A percentile compares a stretch with the other conserved stretches of the same genome.
Evolutionary conservation across 2,113 vertebrate genomes (phyloP).

Genomic region (Talpa occidentalis): DNA sequence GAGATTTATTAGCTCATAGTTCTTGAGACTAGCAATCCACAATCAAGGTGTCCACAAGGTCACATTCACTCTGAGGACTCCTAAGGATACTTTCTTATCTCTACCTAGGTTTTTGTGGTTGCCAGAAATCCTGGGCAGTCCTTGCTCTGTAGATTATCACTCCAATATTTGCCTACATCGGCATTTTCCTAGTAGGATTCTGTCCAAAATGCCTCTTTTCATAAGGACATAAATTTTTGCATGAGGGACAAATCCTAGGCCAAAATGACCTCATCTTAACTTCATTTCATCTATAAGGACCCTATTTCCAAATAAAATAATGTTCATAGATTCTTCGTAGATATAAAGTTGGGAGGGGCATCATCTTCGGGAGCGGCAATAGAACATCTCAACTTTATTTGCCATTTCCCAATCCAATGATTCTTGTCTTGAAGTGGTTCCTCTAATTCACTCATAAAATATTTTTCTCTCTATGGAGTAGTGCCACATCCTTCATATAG

Average conservation of each 20-base stretch:
- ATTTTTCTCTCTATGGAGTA: background rate
- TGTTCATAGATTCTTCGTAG: background rate
- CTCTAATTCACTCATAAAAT: background rate
- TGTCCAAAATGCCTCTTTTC: background rate
- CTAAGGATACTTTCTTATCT: background rate
- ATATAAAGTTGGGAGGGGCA: accelerated
- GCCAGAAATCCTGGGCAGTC: background rate
- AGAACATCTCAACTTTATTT: background rate
- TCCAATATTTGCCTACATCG: background rate
- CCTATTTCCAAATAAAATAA: background rate
- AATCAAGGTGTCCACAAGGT: background rate
- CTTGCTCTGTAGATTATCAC: background rate
- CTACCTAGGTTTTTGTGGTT: background rate
- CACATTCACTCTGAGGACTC: background rate
- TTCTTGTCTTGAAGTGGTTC: background rate
- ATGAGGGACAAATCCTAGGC: background rate
- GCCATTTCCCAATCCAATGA: background rate
- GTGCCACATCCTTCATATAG: background rate
- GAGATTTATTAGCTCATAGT: background rate
- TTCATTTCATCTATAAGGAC: background rate
- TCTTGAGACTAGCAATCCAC: background rate
- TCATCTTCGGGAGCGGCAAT: background rate
- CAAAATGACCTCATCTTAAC: background rate
- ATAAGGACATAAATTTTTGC: background rate
- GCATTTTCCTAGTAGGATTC: background rate